These are phyloP conservation scores for Cyprinella venusta DNA, from an alignment of 2,797 vertebrate species.

Conservation along the genomic window DNA sequence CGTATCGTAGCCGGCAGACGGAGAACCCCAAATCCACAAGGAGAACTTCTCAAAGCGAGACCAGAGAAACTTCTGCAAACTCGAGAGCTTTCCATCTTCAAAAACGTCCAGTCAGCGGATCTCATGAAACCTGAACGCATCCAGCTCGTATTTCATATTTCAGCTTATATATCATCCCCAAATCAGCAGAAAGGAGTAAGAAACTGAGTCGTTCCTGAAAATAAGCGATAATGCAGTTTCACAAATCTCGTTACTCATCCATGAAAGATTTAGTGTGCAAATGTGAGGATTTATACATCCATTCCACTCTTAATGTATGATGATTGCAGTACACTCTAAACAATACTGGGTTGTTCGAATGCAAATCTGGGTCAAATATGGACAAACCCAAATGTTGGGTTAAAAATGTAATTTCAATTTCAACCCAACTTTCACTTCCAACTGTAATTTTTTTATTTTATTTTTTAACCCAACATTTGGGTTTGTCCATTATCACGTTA, in stretches of 20 bases:
- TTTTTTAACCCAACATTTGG: too few relatives aligned
- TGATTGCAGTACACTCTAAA: neutral
- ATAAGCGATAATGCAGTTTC: neutral
- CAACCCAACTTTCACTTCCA: too few relatives aligned
- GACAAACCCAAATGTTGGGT: too few relatives aligned
- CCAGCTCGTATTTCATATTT: neutral
- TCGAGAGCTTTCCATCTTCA: neutral
- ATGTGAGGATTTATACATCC: neutral
- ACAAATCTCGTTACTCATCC: neutral
- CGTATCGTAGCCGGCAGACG: slow-evolving; percentile 73
- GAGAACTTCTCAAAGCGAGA: slow-evolving; percentile 13
- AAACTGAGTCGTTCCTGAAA: neutral
- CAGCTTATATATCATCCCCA: too few relatives aligned
- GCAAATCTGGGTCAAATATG: too few relatives aligned
- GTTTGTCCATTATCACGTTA: neutral
- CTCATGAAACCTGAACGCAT: neutral
- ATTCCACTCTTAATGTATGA: neutral
- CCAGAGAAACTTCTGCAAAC: slow-evolving; percentile 8
- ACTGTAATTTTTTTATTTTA: too few relatives aligned
- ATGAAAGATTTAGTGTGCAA: neutral
- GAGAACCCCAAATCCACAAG: slow-evolving; percentile 61
- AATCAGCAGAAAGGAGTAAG: neutral
- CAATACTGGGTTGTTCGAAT: too few relatives aligned
- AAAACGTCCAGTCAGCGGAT: neutral
- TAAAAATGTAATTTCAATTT: too few relatives aligned